phyloP scores from a whole-genome alignment of 2,888 invertebrate species.

The Selenia dentaria region DNA sequence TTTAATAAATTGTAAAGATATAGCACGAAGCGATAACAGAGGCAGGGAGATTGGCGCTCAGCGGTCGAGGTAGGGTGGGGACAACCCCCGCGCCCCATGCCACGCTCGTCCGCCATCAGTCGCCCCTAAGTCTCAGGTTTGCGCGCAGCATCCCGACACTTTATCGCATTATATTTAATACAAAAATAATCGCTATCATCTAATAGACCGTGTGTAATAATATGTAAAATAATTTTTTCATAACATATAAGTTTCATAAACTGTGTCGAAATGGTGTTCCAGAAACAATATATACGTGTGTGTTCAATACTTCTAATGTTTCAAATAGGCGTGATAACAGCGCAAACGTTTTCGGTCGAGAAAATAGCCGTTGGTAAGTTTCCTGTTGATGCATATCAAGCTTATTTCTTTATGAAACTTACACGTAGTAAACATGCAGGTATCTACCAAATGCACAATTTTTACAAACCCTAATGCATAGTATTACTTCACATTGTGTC shows the following conservation, averaged over 20 bases:
- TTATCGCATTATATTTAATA: constrained; percentile 41
- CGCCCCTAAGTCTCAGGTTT: constrained; percentile 81
- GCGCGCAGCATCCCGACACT: constrained; percentile 73
- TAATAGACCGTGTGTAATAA: constrained; percentile 24
- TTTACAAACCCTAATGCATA: too few species aligned
- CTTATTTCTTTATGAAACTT: constrained; percentile 1
- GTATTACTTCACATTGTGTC: too few species aligned
- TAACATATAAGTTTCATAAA: background rate
- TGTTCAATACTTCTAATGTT: constrained; percentile 62
- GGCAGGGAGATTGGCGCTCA: constrained; percentile 44
- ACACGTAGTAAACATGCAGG: background rate
- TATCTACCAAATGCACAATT: too few species aligned
- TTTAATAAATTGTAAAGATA: constrained; percentile 18
- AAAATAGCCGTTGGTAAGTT: constrained; percentile 80
- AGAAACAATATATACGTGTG: constrained; percentile 37
- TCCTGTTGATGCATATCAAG: constrained; percentile 6
- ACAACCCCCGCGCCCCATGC: constrained; percentile 61
- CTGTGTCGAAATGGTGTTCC: constrained; percentile 43
- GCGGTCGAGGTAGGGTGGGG: constrained; percentile 48
- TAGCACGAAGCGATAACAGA: constrained; percentile 32
- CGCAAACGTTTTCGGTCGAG: constrained; percentile 70
- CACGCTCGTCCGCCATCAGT: constrained; percentile 70
- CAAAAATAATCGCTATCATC: constrained; percentile 28
- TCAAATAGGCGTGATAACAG: constrained; percentile 53
- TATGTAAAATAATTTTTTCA: constrained; percentile 5